Base-by-base conservation (phyloP, 2,888 invertebrate genomes). In the Lamproptera curius region DNA sequence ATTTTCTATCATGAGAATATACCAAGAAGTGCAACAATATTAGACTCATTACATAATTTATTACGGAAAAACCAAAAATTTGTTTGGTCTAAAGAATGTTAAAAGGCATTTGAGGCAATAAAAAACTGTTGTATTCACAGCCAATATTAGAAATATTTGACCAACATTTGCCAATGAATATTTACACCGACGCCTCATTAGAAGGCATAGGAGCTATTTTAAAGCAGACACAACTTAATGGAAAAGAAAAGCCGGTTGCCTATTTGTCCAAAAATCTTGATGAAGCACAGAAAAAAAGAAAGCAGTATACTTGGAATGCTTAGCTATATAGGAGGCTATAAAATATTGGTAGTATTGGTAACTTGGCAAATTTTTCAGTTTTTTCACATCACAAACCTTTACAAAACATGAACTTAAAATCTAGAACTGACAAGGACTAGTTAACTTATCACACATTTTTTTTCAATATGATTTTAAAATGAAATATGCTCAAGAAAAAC, bases 321-420 rank as follows among this genome's bases (percentile, higher is more conserved):
- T 57, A 10, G 55, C 56, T 13, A 56, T 59, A n/a, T 56, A 59
- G 51, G 58, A 59, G 42, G 44, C 46, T 5, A 37, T 58, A 6
- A 60, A 50, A 36, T 60, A 57, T 36, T 57, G 55, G 59, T 57
- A 60, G 8, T 45, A 57, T 16, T 55, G 53, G 56, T 40, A 58
- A 1, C 54, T 57, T 34, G 57, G 56, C 8, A 59, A 48, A 46
- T 31, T 57, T 57, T 20, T 57, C 50, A 14, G 54, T 58, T 11
- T 61, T 35, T 13, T 37, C 57, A 13, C 57, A 57, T 17, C 57
- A 61, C 28, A 58, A 56, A 41, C 58, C 56, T 1, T 16, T 56
- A 13, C 54, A 55, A 26, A 54, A 54, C 1, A 33, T 56, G 39
- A 53, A 53, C 42, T 23, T 57, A 1, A 57, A 51, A 43, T 42